Base-by-base conservation (phyloP, 2,888 invertebrate genomes). In the Lasioglossum lativentre region DNA sequence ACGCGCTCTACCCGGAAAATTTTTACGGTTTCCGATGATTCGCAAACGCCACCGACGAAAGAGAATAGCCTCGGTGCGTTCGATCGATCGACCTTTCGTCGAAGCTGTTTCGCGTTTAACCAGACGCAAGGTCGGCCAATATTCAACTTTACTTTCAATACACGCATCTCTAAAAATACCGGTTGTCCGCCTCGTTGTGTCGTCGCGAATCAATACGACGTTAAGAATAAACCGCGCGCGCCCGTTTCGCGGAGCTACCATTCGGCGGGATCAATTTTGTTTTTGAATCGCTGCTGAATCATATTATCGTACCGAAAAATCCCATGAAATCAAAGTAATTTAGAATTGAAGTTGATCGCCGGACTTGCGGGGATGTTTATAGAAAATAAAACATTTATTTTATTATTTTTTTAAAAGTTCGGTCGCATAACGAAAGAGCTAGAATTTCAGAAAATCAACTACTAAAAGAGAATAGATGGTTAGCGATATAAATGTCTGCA, bases 121-220 rank as follows among this genome's bases (percentile, higher is more conserved):
- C 74, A 30, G 78, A 76, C 68, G 71, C 89, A 86, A 87, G 83
- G 83, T 86, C 82, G 79, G 72, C 68, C 82, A 89, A 89, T 84
- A 86, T 84, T 86, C 83, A 82, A 88, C 80, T 89, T 82, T 83
- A 78, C 87, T 87, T 87, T 88, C 72, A 73, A 80, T 82, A 74
- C 79, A 75, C 74, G 63, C 70, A 75, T 42, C 30, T 76, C 83
- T 83, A 82, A 85, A 89, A 86, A 89, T 83, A 86, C 75, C 63
- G 40, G 16, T 40, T 74, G 68, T n/a, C 52, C 52, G 52, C 10
- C 52, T 52, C 23, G 59, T 14, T 63, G 63, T 63, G 63, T 38
- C 63, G 83, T 52, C 68, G 59, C n/a, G 68, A 86, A 89, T 89
- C 89, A 23, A 89, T 88, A 86, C 63, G 45, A n/a, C 59, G 76